Evolutionary conservation across 2,797 vertebrate species (phyloP), one percentile per base, ranked within the genome.

Genomic region (Sphaeramia orbicularis): DNA sequence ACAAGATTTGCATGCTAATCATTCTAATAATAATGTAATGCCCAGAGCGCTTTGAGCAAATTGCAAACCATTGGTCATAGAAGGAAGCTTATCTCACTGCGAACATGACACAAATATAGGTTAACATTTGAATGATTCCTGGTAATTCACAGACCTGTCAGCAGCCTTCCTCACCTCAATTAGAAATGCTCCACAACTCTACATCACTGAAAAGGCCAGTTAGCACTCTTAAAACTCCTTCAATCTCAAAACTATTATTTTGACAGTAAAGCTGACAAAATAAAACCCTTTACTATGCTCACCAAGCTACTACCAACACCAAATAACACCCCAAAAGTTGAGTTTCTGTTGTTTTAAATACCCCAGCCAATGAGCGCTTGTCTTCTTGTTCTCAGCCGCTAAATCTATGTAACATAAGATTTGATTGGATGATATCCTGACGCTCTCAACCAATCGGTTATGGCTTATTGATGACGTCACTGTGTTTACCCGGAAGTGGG

Each of bases 1-100:
- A 91, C 90, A 90, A 91, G 91, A 94, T 95, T 94, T 93, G 92
- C 93, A 95, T 95, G 93, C 92, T 94, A 94, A 95, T 95, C 91
- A 92, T 92, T 93, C 90, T 92, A 93, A 94, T 94, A 93, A 93
- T 94, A 94, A 94, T 93, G 93, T 92, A 89, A 92, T 88, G 92
- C 92, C 93, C 86, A 84, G 19, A 93, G 94, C 91, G 88, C 80
- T 89, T 84, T 87, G 81, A 91, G 91, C 88, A 93, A 92, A 94
- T 92, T 92, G 91, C 73, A 73, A 91, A 87, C 88, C 90, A 89
- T 76, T 87, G 91, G 92, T 90, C 87, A 91, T 81, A 91, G 88
- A 92, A 76, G 83, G 89, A 89, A 78, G 88, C 92, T 93, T 93
- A 94, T 94, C 92, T 89, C 74, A 15, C 73, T 32, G 56, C 78